Conservation (phyloP, 2,888 invertebrate species). For the Leucania comma region DNA sequence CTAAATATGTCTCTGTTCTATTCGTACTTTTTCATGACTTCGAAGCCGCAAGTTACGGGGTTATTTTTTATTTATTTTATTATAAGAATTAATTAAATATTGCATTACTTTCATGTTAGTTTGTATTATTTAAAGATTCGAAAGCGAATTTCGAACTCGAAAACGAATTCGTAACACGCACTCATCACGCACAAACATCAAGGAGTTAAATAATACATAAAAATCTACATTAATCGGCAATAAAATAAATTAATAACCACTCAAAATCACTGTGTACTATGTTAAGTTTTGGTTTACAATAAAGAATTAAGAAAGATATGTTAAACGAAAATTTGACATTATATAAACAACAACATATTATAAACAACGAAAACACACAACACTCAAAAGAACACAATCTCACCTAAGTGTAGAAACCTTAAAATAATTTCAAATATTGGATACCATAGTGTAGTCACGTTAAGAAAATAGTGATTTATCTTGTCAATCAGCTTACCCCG, state of each 20-base stretch:
- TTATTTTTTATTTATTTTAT: neutral
- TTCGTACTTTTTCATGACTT: too few relatives aligned
- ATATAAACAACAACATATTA: too few relatives aligned
- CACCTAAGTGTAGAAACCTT: constrained; percentile 36
- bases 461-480: too few relatives aligned
- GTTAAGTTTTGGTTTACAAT: too few relatives aligned
- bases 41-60: too few relatives aligned
- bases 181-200: constrained; percentile 14
- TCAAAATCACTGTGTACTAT: too few relatives aligned
- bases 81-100: neutral
- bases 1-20: too few relatives aligned
- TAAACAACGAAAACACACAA: constrained; percentile 21
- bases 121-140: neutral
- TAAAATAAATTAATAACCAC: too few relatives aligned
- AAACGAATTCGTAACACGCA: neutral
- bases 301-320: neutral
- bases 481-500: too few relatives aligned
- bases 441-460: too few relatives aligned
- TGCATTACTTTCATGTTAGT: neutral
- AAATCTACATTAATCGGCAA: neutral
- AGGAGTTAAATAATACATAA: neutral
- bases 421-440: neutral
- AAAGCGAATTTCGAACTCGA: neutral
- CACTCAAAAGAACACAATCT: constrained; percentile 38
- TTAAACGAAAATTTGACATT: neutral